These are phyloP conservation scores for Platorchestia sp. DNA, from an alignment of 1,140 invertebrate genomes.

Conservation along the genomic window DNA sequence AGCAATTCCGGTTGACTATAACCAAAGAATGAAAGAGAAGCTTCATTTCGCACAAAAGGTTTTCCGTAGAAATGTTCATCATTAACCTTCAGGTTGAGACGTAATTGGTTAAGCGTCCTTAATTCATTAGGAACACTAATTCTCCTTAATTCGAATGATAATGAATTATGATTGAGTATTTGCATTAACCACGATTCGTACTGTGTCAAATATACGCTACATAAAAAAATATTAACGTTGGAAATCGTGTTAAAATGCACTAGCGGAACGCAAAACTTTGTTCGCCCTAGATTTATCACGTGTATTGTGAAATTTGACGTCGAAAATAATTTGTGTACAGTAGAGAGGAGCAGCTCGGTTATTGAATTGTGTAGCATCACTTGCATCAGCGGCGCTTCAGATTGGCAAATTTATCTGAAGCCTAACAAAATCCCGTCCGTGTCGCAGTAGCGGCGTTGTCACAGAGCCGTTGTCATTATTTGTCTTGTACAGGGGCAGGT, in stretches of 20 bases:
- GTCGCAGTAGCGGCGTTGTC: constrained; percentile 45
- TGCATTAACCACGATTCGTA: background rate
- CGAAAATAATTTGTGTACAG: background rate
- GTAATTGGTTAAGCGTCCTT: too few relatives aligned
- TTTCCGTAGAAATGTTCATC: too few relatives aligned
- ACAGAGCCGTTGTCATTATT: constrained; percentile 53
- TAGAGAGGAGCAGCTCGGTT: background rate
- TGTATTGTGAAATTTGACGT: background rate
- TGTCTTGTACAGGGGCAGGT: constrained; percentile 39
- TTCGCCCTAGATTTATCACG: background rate
- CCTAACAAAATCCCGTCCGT: constrained; percentile 29
- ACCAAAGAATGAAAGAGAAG: too few relatives aligned
- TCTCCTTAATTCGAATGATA: too few relatives aligned
- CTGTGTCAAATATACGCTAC: background rate
- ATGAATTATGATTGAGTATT: background rate
- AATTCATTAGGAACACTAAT: too few relatives aligned
- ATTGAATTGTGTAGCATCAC: constrained; percentile 32
- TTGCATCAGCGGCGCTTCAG: constrained; percentile 48
- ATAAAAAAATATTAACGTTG: background rate
- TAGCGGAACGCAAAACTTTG: background rate
- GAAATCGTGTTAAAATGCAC: background rate
- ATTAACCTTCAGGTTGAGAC: too few relatives aligned
- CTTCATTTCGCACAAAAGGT: too few relatives aligned
- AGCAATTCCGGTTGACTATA: too few relatives aligned
- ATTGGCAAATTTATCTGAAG: constrained; percentile 55